Evolutionary conservation across 2,888 invertebrate genomes (phyloP).

Genomic region (Allolobophora icterica): DNA sequence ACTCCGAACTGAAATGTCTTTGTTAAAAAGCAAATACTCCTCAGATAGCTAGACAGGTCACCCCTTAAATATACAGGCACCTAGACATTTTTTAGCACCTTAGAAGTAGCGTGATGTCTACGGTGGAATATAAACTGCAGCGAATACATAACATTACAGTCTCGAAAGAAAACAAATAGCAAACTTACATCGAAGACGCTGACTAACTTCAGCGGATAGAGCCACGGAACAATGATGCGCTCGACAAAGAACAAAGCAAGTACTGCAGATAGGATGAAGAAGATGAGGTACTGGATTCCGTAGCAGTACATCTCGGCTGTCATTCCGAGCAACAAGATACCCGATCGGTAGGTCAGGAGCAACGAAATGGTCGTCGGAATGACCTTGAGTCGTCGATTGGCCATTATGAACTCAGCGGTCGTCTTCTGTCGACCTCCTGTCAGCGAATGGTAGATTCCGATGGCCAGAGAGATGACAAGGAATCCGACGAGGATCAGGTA

Average conservation of each 20-base stretch:
- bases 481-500: constrained; percentile 33
- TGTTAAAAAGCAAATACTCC: too few relatives aligned
- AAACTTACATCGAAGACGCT: constrained; percentile 29
- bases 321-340: constrained; percentile 35
- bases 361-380: constrained; percentile 37
- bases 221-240: constrained; percentile 34
- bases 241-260: neutral
- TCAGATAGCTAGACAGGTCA: too few relatives aligned
- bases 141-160: neutral
- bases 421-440: constrained; percentile 38
- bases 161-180: neutral
- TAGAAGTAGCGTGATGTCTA: too few relatives aligned
- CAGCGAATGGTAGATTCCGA: constrained; percentile 39
- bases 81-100: too few relatives aligned
- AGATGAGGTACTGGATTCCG: constrained; percentile 22
- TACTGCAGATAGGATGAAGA: neutral
- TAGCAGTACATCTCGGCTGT: constrained; percentile 38
- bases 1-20: too few relatives aligned
- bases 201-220: constrained; percentile 27
- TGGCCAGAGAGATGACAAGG: constrained; percentile 33
- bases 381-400: constrained; percentile 36
- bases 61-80: too few relatives aligned
- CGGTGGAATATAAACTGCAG: too few relatives aligned
- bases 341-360: constrained; percentile 38
- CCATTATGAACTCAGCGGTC: constrained; percentile 41